Conservation (phyloP, 2,113 vertebrate species). For the Poeciliopsis occidentalis region DNA sequence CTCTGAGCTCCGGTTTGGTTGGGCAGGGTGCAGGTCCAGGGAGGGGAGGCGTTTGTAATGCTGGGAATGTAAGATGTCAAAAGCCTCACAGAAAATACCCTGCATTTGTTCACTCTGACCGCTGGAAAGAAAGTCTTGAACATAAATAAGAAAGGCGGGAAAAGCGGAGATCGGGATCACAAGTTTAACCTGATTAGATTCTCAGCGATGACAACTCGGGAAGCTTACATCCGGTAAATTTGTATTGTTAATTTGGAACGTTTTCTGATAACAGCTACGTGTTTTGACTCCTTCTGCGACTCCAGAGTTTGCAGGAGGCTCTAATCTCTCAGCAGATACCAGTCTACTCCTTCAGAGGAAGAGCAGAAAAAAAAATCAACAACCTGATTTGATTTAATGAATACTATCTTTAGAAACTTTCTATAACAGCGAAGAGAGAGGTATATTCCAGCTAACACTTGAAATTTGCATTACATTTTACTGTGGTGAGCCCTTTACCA, state of each 20-base stretch:
- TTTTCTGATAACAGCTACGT: too few species aligned
- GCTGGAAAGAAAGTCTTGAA: too few species aligned
- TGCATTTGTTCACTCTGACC: constrained; percentile 11
- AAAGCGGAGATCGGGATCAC: too few species aligned
- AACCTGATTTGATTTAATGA: neutral
- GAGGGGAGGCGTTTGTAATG: constrained; percentile 23
- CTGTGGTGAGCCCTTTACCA: neutral
- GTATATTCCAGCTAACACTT: neutral
- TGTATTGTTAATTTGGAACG: too few species aligned
- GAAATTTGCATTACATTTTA: constrained; percentile 1
- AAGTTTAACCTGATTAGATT: neutral
- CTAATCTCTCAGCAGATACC: neutral
- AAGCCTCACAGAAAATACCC: constrained; percentile 28
- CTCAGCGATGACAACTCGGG: neutral
- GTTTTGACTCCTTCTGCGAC: too few species aligned
- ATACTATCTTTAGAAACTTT: neutral
- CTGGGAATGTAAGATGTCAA: constrained; percentile 52
- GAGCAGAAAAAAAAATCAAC: neutral
- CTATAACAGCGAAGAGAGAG: neutral
- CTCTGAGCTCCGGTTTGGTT: constrained; percentile 30
- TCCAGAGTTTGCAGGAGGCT: neutral
- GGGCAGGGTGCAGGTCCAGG: neutral
- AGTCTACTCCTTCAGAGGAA: neutral
- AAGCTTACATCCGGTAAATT: neutral
- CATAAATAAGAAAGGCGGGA: too few species aligned